Evolutionary conservation across 2,797 vertebrate species (phyloP).

Genomic region (Dipus sagitta): DNA sequence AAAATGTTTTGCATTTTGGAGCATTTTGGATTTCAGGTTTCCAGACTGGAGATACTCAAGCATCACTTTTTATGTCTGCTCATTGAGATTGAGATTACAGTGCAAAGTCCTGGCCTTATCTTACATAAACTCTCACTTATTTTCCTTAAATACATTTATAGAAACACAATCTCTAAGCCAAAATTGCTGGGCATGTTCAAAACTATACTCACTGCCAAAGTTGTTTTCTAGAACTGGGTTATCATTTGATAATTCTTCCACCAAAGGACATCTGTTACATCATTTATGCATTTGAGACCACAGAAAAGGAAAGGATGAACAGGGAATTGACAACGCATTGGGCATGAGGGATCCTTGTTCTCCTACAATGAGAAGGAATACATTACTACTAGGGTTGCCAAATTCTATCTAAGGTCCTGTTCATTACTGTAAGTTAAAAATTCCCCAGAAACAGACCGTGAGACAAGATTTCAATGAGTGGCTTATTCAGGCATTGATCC

Average conservation of each 20-base stretch:
- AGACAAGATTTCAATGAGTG: neutral
- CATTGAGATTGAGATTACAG: neutral
- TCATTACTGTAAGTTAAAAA: neutral
- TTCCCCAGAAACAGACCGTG: neutral
- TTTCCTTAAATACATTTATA: slow-evolving; percentile 57
- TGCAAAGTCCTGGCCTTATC: slow-evolving; percentile 5
- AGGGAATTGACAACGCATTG: neutral
- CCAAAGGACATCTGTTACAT: neutral
- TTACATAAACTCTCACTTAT: neutral
- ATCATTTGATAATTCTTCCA: neutral
- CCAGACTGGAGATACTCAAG: neutral
- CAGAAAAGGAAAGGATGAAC: neutral
- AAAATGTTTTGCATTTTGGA: neutral
- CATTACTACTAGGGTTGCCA: neutral
- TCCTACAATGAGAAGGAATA: neutral
- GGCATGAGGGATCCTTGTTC: neutral
- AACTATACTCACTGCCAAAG: neutral
- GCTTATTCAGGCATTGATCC: neutral
- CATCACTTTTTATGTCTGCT: neutral
- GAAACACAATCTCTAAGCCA: slow-evolving; percentile 37
- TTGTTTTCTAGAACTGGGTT: slow-evolving; percentile 10
- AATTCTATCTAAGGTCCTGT: neutral
- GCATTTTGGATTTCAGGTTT: neutral
- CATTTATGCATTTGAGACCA: neutral
- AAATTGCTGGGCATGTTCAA: slow-evolving; percentile 20